Percentiles rank a stretch among this genome's conserved stretches.
Evolutionary conservation across 2,797 vertebrate species (phyloP).

Genomic region (Hydrophis major): DNA sequence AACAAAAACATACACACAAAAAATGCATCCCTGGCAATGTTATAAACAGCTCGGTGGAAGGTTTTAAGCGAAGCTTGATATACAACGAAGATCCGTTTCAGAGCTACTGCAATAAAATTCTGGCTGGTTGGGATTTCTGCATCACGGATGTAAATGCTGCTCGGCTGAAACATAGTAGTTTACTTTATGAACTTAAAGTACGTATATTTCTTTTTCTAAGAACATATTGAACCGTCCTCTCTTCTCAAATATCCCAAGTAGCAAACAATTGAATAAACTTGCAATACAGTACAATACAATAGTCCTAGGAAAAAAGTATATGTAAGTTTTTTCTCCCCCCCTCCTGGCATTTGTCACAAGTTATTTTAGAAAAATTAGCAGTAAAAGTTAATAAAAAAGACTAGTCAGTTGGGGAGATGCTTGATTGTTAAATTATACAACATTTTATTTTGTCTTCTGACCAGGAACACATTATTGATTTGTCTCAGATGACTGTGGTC

Average conservation of each 20-base stretch:
- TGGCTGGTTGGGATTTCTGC: constrained; percentile 96
- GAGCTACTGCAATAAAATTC: constrained; percentile 97
- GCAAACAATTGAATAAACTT: background rate
- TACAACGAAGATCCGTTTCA: constrained; percentile 87
- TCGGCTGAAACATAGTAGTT: constrained; percentile 81
- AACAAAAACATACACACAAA: no score
- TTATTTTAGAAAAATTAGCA: background rate
- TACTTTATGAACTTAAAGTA: constrained; percentile 89
- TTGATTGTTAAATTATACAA: background rate
- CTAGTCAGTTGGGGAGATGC: no score
- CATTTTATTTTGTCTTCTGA: background rate
- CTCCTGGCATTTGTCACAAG: background rate
- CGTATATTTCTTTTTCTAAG: constrained; percentile 16
- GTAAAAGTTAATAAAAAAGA: background rate
- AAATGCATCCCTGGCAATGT: background rate
- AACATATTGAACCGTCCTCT: background rate
- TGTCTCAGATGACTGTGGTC: background rate
- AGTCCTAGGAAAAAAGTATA: no score
- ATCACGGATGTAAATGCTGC: constrained; percentile 83
- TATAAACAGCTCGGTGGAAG: constrained; percentile 80
- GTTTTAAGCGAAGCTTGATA: constrained; percentile 87
- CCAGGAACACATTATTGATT: background rate
- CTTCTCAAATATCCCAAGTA: no score
- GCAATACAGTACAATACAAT: background rate
- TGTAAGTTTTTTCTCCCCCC: background rate